phyloP scores from a whole-genome alignment of 1,140 invertebrate species.

The Meloidogyne exigua region DNA sequence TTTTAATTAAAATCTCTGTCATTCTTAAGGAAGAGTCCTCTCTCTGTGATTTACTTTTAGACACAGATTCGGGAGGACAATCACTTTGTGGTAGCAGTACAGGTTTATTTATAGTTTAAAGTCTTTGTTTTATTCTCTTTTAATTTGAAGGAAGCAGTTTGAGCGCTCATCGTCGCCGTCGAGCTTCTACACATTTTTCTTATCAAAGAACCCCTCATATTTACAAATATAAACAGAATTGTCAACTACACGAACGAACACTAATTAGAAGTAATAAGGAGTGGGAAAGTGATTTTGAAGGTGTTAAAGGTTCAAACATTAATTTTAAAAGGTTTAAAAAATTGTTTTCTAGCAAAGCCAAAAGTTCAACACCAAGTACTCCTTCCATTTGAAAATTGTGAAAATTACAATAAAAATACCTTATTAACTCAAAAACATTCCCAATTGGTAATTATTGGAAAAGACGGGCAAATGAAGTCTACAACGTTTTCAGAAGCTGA shows the following conservation, averaged over 20 bases:
- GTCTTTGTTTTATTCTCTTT: not conserved
- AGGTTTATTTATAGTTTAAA: not conserved
- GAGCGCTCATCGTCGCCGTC: constrained; percentile 17
- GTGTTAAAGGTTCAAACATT: not conserved
- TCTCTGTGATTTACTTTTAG: constrained; percentile 39
- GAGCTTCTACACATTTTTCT: not conserved
- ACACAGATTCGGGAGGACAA: constrained; percentile 27
- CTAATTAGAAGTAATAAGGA: constrained; percentile 6
- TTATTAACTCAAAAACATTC: not conserved
- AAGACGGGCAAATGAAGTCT: constrained; percentile 30
- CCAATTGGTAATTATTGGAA: constrained; percentile 2
- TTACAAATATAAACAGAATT: not conserved
- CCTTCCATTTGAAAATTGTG: constrained; percentile 1
- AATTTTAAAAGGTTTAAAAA: not conserved
- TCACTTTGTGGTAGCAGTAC: constrained; percentile 29
- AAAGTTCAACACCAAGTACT: not conserved
- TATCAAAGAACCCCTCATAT: constrained; percentile 1
- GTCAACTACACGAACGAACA: constrained; percentile 7
- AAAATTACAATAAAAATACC: not conserved
- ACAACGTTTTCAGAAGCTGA: not conserved
- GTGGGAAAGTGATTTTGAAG: not conserved
- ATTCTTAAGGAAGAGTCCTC: constrained; percentile 43
- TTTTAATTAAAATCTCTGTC: constrained; percentile 3
- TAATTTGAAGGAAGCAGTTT: constrained; percentile 14
- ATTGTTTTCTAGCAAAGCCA: too few relatives aligned